Percentiles rank a stretch among this genome's conserved stretches.
phyloP scores from a whole-genome alignment of 2,797 vertebrate genomes.

The Sebastes aleutianus region DNA sequence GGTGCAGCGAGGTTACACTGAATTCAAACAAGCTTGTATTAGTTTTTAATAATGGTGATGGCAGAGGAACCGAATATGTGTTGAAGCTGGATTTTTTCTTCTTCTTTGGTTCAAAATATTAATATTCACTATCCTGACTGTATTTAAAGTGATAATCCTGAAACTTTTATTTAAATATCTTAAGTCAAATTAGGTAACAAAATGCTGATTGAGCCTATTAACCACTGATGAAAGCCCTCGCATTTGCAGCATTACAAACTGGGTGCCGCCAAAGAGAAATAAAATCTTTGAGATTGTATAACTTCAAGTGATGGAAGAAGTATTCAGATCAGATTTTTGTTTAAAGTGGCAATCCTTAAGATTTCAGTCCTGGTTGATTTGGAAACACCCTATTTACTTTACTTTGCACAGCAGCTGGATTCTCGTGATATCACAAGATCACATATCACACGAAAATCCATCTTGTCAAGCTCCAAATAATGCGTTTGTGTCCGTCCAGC shows the following conservation, averaged over 20 bases:
- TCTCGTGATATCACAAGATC: no score
- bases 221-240: background rate
- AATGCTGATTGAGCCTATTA: background rate
- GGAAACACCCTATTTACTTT: no score
- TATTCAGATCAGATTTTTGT: no score
- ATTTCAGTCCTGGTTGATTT: no score
- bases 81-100: background rate
- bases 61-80: background rate
- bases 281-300: background rate
- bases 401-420: accelerated
- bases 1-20: conserved; percentile 1
- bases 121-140: background rate
- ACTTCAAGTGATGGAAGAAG: background rate
- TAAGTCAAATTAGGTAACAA: background rate
- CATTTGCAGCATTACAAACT: background rate
- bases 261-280: no score
- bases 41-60: background rate
- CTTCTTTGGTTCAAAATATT: background rate
- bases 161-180: no score
- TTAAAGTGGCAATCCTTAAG: no score
- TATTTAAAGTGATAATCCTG: background rate
- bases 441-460: no score
- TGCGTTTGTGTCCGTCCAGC: no score
- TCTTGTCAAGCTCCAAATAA: accelerated
- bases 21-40: conserved; percentile 18